Evolutionary conservation across 2,888 invertebrate species (phyloP).

Genomic region (Hemicrepidius hirtus): DNA sequence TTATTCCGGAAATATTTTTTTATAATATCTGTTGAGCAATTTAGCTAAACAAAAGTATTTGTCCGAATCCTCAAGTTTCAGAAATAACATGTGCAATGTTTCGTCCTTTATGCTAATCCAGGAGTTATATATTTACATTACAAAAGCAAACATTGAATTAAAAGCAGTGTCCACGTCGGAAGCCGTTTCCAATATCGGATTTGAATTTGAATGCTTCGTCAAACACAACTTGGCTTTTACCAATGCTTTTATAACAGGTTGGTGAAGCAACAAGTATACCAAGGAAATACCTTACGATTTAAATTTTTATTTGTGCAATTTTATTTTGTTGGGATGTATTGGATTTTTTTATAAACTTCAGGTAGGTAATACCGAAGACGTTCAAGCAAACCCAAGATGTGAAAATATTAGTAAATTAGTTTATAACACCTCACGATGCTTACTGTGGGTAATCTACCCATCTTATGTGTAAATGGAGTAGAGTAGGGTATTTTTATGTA

Average conservation of each 20-base stretch:
- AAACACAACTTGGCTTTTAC: constrained; percentile 17
- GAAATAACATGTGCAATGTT: background rate
- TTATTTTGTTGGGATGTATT: background rate
- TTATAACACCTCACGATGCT: too few species aligned
- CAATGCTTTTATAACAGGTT: constrained; percentile 44
- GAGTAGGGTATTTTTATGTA: too few species aligned
- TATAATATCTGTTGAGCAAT: background rate
- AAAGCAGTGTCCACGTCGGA: constrained; percentile 26
- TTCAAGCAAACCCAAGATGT: too few species aligned
- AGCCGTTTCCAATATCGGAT: constrained; percentile 36
- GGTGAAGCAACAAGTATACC: constrained; percentile 45
- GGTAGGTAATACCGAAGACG: too few species aligned
- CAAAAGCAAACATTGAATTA: constrained; percentile 41
- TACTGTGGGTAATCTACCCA: too few species aligned
- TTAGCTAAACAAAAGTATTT: background rate
- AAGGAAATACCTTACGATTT: constrained; percentile 21
- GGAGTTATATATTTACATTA: constrained; percentile 25
- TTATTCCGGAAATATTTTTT: background rate
- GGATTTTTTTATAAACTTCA: background rate
- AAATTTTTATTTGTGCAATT: background rate
- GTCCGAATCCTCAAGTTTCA: background rate
- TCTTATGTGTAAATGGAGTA: too few species aligned
- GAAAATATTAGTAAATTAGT: too few species aligned
- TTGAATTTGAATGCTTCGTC: constrained; percentile 34
- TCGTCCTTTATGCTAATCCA: background rate